Base-by-base conservation (phyloP, 1,140 invertebrate species). In the Popillia japonica region DNA sequence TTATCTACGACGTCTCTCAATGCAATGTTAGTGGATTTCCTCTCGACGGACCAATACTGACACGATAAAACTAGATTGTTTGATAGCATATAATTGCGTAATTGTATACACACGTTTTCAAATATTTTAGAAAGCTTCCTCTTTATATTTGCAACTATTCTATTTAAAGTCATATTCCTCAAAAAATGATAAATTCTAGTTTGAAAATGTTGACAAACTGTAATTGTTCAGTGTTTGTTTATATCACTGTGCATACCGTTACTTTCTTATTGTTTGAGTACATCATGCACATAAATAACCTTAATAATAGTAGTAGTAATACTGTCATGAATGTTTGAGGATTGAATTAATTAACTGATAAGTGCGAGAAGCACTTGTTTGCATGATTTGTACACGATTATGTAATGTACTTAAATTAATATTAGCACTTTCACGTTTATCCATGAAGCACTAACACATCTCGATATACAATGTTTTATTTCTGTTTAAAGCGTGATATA, bases 351-450 rank as follows among this genome's bases (percentile, higher is more conserved):
- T 48, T 55, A 55, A 55, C 48, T 55, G 3, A 55, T 55, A 55
- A 17, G 48, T 55, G 48, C 14, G 48, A 55, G 48, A 55, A 55
- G 48, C 17, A 55, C 17, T 55, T 55, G 48, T 55, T 55, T 55
- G 48, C 17, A 55, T 55, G n/a, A 55, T 55, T 55, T 55, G 48
- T 55, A 55, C 17, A 55, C 4, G n/a, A 55, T 17, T 17, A n/a
- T 55, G 14, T 55, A n/a, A 17, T 17, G 17, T 55, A 55, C 42
- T 44, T 44, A 7, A 14, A 44, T 3, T 44, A 44, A 14, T 10
- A 44, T 44, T 44, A 44, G 42, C 48, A 17, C 48, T 55, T 55
- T 55, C 48, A 17, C 48, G 48, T 17, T 55, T 55, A 17, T 17
- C 6, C 14, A 55, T 55, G 1, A 55, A 17, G 14, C n/a, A 48